Evolutionary conservation across 2,113 vertebrate species (phyloP), one percentile per base, ranked within the genome.

Genomic region (human): DNA sequence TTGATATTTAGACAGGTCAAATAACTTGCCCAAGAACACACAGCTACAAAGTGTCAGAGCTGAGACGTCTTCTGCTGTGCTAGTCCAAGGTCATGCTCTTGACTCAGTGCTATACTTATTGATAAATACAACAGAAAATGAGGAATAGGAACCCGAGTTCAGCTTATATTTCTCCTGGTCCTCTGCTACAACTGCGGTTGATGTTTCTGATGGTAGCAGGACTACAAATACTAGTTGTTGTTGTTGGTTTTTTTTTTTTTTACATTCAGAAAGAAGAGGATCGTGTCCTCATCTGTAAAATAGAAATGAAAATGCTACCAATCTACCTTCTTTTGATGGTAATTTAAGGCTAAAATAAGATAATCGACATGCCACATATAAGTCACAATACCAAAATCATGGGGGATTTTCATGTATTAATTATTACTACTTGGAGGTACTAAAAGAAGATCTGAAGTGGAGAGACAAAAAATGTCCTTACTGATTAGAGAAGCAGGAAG

Each of bases 321-420:
- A 32, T 83, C 45, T 35, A 23, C 25, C 23, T 72, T 94, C 57
- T 2, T 8, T 57, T 72, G 5, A 30, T 68, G 72, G 8, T 91
- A 89, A 81, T 81, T 89, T 81, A 75, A 94, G 59, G 57, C 18
- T 57, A 97, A 95, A 91, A 64, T 95, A 72, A 93, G 38, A 89
- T 89, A 45, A 90, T 13, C 3, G 7, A n/a, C 70, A 94, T 48
- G 20, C 76, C 90, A 93, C 84, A 66, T 88, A 81, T n/a, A 80
- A 95, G 76, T 78, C 14, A 55, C 6, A 30, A 57, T 50, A 57
- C 25, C 23, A 89, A 93, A 82, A 96, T 40, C 1, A 45, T 35
- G 32, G 48, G 11, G 79, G 23, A 50, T 89, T 93, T 93, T 9
- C 1, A n/a, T 93, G 66, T 45, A 66, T 78, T 91, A 48, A 73